Base-by-base conservation (phyloP, 2,113 vertebrate species). In the Hippopotamus amphibius region DNA sequence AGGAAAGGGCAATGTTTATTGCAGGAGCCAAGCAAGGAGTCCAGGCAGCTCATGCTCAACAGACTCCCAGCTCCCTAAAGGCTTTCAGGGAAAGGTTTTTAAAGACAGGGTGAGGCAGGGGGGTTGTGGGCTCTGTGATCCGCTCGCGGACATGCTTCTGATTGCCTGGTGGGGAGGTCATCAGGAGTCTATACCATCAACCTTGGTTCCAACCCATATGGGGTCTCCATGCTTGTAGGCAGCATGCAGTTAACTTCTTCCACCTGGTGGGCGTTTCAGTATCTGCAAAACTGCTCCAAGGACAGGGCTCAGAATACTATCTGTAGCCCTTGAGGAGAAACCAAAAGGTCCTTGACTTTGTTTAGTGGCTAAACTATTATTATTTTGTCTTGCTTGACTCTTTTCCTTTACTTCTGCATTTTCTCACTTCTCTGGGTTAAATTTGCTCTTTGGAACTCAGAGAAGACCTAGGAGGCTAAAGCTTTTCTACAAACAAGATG, bases 221-320 rank as follows among this genome's bases (percentile, higher is more conserved):
- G 50, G 11, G 3, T 37, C 33, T 37, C 11, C 0, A 12, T 24
- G 10, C 48, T 1, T 0, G 50, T 53, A 19, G 50, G 4, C 19
- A 24, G 76, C 11, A 22, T n/a, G 13, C 2, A 55, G 2, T 55
- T 8, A 24, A 55, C 50, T 55, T 12, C 11, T 55, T 24, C 50
- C 53, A 21, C 4, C 50, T 55, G 76, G 76, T 0, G 19, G 50
- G 19, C 11, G 3, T 33, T 24, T 55, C 53, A 55, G 50, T n/a
- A 14, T 2, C 50, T 79, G 19, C 33, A 55, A 55, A 37, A 37
- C 1, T 8, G 33, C 33, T 37, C 76, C n/a, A 37, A 37, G 76
- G 76, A 79, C 19, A 2, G 5, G 21, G 76, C 33, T 55, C 17
- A 24, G 50, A 55, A 79, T 55, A 8, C 1, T 4, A 22, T 14